A percentile compares a stretch with the other conserved stretches of the same genome.
Conservation (phyloP, 2,113 vertebrate species). For the Rissa tridactyla region DNA sequence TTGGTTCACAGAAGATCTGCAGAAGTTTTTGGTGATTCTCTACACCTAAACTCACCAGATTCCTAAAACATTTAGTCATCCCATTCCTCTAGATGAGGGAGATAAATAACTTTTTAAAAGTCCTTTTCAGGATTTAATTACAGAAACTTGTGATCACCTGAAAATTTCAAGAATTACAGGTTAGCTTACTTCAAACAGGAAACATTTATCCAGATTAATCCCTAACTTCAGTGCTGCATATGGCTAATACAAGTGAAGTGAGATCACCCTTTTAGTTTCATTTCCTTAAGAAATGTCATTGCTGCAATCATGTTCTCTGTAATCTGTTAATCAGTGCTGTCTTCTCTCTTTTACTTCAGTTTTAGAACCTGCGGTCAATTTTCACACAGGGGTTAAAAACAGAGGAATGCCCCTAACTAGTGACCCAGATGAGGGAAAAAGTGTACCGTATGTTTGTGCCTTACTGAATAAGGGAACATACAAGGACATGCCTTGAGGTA, state of each 20-base stretch:
- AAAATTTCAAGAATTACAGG: neutral
- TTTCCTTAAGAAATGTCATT: neutral
- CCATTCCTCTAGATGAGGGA: neutral
- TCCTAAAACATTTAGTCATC: neutral
- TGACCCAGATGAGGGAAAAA: neutral
- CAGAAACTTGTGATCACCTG: neutral
- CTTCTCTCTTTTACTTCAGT: neutral
- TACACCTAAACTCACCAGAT: neutral
- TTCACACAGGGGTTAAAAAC: neutral
- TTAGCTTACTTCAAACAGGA: neutral
- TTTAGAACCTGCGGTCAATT: neutral
- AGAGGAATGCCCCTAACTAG: neutral
- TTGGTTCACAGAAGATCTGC: neutral
- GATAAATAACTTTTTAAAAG: neutral
- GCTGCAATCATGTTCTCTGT: neutral
- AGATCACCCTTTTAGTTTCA: neutral
- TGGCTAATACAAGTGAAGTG: neutral
- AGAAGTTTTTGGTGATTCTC: neutral
- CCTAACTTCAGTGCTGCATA: neutral
- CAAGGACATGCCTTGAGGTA: neutral
- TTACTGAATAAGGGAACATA: neutral
- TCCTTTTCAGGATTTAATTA: neutral
- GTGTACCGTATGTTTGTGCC: accelerated
- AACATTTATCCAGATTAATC: neutral
- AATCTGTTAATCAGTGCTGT: neutral